phyloP scores from a whole-genome alignment of 2,797 vertebrate genomes.

The Coregonus sp. region DNA sequence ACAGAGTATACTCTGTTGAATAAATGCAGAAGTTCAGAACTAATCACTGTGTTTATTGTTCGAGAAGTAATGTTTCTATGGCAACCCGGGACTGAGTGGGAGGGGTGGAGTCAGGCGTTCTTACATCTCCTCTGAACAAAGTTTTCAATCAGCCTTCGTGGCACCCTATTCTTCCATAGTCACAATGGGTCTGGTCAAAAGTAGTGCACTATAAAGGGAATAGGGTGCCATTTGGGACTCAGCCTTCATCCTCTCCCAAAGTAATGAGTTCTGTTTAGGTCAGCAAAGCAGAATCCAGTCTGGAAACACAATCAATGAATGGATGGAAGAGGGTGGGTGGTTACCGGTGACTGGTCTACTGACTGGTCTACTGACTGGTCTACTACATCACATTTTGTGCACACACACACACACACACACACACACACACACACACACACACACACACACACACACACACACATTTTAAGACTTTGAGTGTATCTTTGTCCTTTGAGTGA shows the following conservation, averaged over 20 bases:
- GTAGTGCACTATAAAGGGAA: background rate
- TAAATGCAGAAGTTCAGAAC: conserved; percentile 2
- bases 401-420: background rate
- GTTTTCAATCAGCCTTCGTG: conserved; percentile 17
- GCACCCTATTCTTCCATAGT: background rate
- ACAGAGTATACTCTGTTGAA: background rate
- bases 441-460: background rate
- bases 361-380: too few species aligned
- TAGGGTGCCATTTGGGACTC: background rate
- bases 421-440: conserved; percentile 1
- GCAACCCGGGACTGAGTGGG: conserved; percentile 14
- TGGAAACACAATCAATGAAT: background rate
- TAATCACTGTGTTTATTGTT: background rate
- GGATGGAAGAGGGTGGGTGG: background rate
- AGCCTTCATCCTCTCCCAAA: background rate
- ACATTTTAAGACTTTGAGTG: background rate
- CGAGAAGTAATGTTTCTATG: conserved; percentile 31
- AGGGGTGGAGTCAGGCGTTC: conserved; percentile 32
- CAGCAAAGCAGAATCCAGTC: background rate
- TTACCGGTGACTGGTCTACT: background rate
- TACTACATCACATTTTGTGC: background rate
- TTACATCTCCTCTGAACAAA: conserved; percentile 13
- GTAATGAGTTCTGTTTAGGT: background rate
- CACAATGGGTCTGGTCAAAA: background rate
- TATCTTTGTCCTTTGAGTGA: too few species aligned